Percentiles rank a stretch among this genome's conserved stretches.
These are phyloP conservation scores for Drosophila pseudoananassae DNA, from an alignment of 1,140 invertebrate genomes.

Conservation along the genomic window DNA sequence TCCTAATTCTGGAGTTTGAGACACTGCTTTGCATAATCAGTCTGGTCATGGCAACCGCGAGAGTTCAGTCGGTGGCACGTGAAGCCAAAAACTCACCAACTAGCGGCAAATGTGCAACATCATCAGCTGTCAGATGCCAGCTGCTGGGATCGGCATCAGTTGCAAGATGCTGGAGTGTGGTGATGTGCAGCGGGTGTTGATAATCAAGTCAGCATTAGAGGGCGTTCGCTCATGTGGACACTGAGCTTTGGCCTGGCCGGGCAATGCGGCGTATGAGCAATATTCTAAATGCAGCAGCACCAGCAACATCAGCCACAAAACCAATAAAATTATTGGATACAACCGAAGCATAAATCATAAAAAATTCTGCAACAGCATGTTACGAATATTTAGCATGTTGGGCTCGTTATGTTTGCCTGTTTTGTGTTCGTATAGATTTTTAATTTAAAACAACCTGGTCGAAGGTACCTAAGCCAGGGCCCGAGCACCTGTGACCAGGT, in stretches of 20 bases:
- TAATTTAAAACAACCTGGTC: slow-evolving; percentile 76
- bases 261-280: slow-evolving; percentile 70
- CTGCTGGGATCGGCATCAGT: slow-evolving; percentile 47
- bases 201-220: slow-evolving; percentile 73
- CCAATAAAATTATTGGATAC: slow-evolving; percentile 56
- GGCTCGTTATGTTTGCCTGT: slow-evolving; percentile 30
- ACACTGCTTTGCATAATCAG: slow-evolving; percentile 37
- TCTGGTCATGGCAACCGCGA: slow-evolving; percentile 24
- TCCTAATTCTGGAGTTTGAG: neutral
- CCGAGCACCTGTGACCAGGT: slow-evolving; percentile 57
- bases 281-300: slow-evolving; percentile 30
- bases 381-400: slow-evolving; percentile 40
- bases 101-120: slow-evolving; percentile 54
- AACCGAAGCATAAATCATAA: slow-evolving; percentile 44
- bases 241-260: slow-evolving; percentile 18
- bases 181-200: slow-evolving; percentile 69
- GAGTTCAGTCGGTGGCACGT: neutral
- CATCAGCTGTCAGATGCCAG: slow-evolving; percentile 71
- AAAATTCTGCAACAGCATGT: slow-evolving; percentile 29
- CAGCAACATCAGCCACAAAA: slow-evolving; percentile 41
- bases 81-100: slow-evolving; percentile 23
- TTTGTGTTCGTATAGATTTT: slow-evolving; percentile 58
- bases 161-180: slow-evolving; percentile 35
- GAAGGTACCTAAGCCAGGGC: slow-evolving; percentile 32
- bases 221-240: slow-evolving; percentile 62